phyloP scores from a whole-genome alignment of 2,888 invertebrate genomes.

The Stenchaetothrips biformis region DNA sequence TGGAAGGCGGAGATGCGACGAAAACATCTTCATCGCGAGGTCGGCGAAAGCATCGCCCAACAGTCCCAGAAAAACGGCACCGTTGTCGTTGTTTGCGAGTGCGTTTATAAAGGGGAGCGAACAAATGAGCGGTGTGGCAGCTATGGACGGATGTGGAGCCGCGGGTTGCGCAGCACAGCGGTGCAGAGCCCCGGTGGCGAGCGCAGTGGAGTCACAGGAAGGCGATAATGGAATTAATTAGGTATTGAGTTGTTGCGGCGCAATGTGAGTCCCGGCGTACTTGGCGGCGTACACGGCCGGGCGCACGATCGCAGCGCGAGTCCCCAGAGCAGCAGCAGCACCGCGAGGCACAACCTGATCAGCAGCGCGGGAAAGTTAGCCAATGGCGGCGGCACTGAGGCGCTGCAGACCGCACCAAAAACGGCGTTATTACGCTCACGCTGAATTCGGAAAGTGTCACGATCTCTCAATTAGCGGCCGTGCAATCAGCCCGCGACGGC shows the following conservation, averaged over 20 bases:
- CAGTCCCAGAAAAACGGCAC: too few relatives aligned
- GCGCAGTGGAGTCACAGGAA: neutral
- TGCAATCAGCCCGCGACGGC: too few relatives aligned
- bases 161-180: neutral
- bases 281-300: neutral
- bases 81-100: neutral
- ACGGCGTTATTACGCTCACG: neutral
- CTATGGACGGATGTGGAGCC: neutral
- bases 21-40: too few relatives aligned
- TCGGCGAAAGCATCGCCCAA: too few relatives aligned
- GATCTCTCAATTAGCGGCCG: neutral
- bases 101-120: neutral
- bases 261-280: neutral
- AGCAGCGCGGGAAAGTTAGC: conserved; percentile 3
- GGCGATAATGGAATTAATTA: conserved; percentile 25
- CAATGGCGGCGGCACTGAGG: neutral
- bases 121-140: neutral
- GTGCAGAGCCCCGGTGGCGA: neutral
- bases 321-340: neutral
- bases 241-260: conserved; percentile 18
- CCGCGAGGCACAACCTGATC: neutral
- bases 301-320: neutral
- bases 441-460: neutral
- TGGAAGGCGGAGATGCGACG: neutral
- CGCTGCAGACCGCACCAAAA: neutral